Conservation (phyloP, 2,113 vertebrate genomes). For the Empidonax alnorum region DNA sequence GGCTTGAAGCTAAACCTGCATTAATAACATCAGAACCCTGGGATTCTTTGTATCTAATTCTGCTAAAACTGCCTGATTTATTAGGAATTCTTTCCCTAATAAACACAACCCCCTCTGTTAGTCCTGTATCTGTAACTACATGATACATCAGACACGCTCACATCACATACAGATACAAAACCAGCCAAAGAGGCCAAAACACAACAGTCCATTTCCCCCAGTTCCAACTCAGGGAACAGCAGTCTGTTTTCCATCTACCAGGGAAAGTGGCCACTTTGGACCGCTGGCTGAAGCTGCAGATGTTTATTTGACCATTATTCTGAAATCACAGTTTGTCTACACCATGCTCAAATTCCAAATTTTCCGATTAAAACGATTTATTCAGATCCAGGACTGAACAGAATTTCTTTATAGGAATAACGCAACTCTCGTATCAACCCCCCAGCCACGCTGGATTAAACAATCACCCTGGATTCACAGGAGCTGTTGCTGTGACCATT, state of each 20-base stretch:
- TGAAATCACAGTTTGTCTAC: neutral
- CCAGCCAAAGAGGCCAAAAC: neutral
- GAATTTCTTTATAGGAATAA: neutral
- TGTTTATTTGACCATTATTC: neutral
- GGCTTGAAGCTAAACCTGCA: neutral
- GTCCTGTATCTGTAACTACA: neutral
- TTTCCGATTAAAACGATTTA: neutral
- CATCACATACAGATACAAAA: neutral
- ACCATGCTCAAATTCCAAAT: neutral
- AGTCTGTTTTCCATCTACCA: neutral
- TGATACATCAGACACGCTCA: neutral
- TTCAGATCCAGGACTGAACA: neutral
- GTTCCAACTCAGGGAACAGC: neutral
- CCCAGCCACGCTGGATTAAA: neutral
- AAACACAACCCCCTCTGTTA: neutral
- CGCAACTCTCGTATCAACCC: neutral
- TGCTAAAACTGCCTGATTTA: neutral
- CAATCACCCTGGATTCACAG: neutral
- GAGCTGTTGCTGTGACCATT: neutral
- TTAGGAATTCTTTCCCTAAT: neutral
- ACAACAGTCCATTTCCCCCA: neutral
- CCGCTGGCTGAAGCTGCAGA: neutral
- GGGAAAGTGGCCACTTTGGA: neutral
- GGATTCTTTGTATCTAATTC: neutral
- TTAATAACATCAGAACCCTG: rapidly evolving